Conservation (phyloP, 2,888 invertebrate species). For the Apamea sordens region DNA sequence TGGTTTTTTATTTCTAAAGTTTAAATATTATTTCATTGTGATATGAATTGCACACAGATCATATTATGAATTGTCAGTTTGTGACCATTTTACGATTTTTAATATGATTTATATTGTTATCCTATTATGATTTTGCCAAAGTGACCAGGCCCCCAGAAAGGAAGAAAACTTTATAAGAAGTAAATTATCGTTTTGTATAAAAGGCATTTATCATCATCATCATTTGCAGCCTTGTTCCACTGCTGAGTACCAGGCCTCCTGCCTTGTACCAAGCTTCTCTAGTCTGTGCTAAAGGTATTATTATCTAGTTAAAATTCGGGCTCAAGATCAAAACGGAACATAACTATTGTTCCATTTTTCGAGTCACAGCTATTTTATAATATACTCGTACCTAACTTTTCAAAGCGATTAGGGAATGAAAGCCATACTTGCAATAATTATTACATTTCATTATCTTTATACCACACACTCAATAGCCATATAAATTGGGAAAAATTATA, state of each 20-base stretch:
- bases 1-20: too few relatives aligned
- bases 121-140: too few relatives aligned
- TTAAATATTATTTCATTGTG: too few relatives aligned
- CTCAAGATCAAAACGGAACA: not conserved
- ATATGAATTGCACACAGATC: too few relatives aligned
- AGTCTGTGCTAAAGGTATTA: not conserved
- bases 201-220: not conserved
- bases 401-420: constrained; percentile 5
- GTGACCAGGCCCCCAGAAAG: too few relatives aligned
- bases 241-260: not conserved
- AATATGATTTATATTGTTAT: too few relatives aligned
- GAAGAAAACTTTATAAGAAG: too few relatives aligned
- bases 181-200: not conserved
- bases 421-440: not conserved
- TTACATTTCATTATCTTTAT: not conserved
- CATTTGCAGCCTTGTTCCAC: not conserved
- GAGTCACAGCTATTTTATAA: not conserved
- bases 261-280: too few relatives aligned
- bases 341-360: not conserved
- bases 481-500: not conserved
- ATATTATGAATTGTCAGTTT: too few relatives aligned
- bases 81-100: too few relatives aligned
- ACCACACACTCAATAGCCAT: not conserved
- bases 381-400: not conserved
- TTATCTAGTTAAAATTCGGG: not conserved